Base-by-base conservation (phyloP, 1,140 invertebrate species). In the Ceratina japonica region DNA sequence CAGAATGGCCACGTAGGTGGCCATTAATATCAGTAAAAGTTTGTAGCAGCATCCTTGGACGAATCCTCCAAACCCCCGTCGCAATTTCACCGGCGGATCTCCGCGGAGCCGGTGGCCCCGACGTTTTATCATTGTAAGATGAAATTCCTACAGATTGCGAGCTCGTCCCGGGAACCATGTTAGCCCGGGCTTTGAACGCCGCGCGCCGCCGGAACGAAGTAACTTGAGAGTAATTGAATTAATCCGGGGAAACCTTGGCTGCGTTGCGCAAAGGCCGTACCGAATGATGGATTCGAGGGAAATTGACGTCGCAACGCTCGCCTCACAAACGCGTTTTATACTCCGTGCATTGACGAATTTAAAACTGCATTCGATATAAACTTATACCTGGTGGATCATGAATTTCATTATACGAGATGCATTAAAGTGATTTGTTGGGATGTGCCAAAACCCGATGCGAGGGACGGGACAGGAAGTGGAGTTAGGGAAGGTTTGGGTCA, bases 11-110 rank as follows among this genome's bases (percentile, higher is more conserved):
- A 76, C 62, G 71, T 84, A 80, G 72, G 77, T 70, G 59, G 83
- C 82, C 82, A 84, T 84, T 84, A 84, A 84, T 84, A 84, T 79
- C 82, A 63, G 77, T 74, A 65, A 84, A 84, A 84, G 77, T 84
- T 84, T 84, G 72, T 77, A 73, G 49, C 54, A 44, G 37, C 37
- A 61, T 80, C 71, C 72, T 83, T 83, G 64, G 77, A 83, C 76
- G 76, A 74, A 75, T 79, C 65, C 51, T 18, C 44, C 13, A 16
- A 44, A 65, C 37, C 1, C 1, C 22, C 7, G 68, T 58, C 71
- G 81, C 79, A 82, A 82, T 83, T 79, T 72, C 59, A 27, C 49
- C 61, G 56, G 27, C 13, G 44, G 51, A 75, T 59, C 63, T n/a
- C 24, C 54, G 2, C 12, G 64, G 51, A 37, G 66, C 59, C 24